A percentile compares a stretch with the other conserved stretches of the same genome.
phyloP scores from a whole-genome alignment of 2,113 vertebrate genomes.

The Phaethon lepturus region DNA sequence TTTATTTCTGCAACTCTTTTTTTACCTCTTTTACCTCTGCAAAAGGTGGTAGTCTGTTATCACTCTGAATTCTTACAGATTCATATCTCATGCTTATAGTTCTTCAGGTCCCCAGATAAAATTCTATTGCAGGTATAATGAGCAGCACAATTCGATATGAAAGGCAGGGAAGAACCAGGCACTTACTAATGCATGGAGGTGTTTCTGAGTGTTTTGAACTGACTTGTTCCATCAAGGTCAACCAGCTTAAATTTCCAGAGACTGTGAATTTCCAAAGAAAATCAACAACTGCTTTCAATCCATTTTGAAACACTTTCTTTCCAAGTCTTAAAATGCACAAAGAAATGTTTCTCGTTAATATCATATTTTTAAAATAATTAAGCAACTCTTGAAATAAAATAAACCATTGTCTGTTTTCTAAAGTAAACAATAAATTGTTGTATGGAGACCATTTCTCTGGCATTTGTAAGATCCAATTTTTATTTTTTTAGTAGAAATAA shows the following conservation, averaged over 20 bases:
- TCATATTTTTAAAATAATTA: background rate
- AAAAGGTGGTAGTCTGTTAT: background rate
- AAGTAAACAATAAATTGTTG: background rate
- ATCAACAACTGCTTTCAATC: background rate
- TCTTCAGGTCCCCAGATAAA: background rate
- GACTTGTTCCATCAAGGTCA: background rate
- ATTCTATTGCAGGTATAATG: background rate
- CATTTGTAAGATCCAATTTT: accelerated
- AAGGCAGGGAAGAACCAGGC: background rate
- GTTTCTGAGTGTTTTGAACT: background rate
- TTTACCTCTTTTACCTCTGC: background rate
- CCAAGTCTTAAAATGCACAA: background rate
- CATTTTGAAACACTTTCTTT: background rate
- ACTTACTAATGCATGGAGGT: background rate
- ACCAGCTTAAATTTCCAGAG: background rate
- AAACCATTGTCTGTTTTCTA: background rate
- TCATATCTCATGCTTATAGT: background rate
- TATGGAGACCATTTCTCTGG: background rate
- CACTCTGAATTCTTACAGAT: background rate
- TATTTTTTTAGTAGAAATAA: background rate
- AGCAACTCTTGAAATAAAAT: background rate
- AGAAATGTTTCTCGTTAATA: background rate
- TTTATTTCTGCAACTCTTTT: background rate
- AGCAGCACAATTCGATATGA: background rate
- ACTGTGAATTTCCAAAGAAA: background rate